Conservation (phyloP, 2,797 vertebrate genomes). For the Pangasius macronema region DNA sequence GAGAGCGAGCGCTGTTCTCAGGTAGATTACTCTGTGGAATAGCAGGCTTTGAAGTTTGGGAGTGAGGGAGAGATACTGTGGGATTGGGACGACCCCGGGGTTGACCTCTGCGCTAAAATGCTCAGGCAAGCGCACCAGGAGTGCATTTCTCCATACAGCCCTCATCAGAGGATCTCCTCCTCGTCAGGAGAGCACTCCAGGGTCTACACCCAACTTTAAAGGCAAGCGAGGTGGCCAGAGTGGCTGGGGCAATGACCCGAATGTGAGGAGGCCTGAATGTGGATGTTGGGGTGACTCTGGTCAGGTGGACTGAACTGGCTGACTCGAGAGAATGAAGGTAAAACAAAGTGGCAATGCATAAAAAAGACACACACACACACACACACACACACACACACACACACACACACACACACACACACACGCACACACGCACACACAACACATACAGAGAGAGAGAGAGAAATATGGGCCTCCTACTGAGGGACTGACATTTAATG, state of each 20-base stretch:
- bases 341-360: slow-evolving; percentile 59
- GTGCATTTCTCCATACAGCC: slow-evolving; percentile 63
- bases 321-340: slow-evolving; percentile 45
- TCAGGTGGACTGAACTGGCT: slow-evolving; percentile 67
- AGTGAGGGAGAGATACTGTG: slow-evolving; percentile 56
- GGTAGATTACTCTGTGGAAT: slow-evolving; percentile 72
- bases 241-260: slow-evolving; percentile 73
- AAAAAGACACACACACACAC: slow-evolving; percentile 55
- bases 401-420: background rate
- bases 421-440: slow-evolving; percentile 56
- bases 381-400: slow-evolving; percentile 21
- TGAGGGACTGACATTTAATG: slow-evolving; percentile 29
- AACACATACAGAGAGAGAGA: slow-evolving; percentile 1
- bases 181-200: slow-evolving; percentile 58
- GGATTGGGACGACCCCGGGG: slow-evolving; percentile 66
- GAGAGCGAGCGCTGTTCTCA: slow-evolving; percentile 60
- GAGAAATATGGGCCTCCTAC: slow-evolving; percentile 20
- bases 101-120: slow-evolving; percentile 74
- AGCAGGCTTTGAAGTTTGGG: slow-evolving; percentile 68
- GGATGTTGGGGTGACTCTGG: slow-evolving; percentile 70
- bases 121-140: slow-evolving; percentile 68
- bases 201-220: slow-evolving; percentile 61
- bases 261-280: slow-evolving; percentile 65
- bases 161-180: slow-evolving; percentile 70
- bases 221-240: slow-evolving; percentile 57